Conservation (phyloP, 2,113 vertebrate species). For the Hymenochirus boettgeri region DNA sequence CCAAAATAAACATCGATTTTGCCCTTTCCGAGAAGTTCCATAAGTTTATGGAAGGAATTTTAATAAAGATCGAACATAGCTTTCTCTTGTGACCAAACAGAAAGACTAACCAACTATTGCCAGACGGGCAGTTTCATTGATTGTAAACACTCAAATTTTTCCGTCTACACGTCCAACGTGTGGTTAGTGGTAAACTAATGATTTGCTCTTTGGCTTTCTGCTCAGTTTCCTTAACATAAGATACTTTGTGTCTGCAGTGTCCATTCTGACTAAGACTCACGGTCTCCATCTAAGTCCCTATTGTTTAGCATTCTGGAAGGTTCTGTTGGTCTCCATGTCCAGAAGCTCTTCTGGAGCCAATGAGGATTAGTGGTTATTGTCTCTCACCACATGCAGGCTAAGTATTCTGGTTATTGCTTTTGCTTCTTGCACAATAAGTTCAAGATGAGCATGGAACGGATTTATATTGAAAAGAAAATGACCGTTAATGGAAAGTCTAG, state of each 20-base stretch:
- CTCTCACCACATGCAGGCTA: conserved; percentile 12
- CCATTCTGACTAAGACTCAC: background rate
- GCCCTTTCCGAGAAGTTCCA: background rate
- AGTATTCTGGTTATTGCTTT: conserved; percentile 8
- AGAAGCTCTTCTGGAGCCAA: background rate
- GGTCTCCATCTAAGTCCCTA: background rate
- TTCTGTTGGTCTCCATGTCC: background rate
- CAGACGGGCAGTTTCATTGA: conserved; percentile 6
- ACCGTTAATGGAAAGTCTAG: conserved; percentile 4
- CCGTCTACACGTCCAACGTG: background rate
- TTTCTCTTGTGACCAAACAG: conserved; percentile 16
- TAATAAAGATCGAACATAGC: background rate
- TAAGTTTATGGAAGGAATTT: conserved; percentile 13
- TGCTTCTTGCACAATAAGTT: conserved; percentile 3
- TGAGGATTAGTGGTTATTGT: background rate
- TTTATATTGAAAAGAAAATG: background rate
- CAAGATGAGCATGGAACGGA: conserved; percentile 19
- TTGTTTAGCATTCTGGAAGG: background rate
- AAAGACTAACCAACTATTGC: conserved; percentile 1
- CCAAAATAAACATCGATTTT: conserved; percentile 28
- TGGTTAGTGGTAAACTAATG: conserved; percentile 10
- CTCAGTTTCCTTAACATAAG: background rate
- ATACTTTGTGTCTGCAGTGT: background rate
- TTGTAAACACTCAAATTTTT: background rate
- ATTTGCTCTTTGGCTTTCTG: background rate